phyloP scores from a whole-genome alignment of 1,140 invertebrate species.

The Drosophila subobscura region DNA sequence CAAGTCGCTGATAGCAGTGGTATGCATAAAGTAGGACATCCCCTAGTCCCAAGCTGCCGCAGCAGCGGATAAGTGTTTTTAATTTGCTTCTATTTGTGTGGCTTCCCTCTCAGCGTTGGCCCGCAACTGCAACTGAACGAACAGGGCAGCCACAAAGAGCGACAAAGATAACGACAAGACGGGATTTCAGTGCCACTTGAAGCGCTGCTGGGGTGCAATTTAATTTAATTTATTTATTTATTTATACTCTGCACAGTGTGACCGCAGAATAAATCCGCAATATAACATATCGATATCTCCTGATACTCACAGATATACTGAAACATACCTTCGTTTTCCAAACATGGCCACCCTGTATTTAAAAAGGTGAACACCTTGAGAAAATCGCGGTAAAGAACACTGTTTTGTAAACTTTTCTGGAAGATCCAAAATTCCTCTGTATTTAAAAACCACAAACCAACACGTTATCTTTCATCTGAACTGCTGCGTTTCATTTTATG shows the following conservation, averaged over 20 bases:
- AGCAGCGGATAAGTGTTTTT: constrained; percentile 30
- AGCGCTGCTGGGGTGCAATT: constrained; percentile 51
- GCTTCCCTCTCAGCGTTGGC: constrained; percentile 52
- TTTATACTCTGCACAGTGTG: constrained; percentile 35
- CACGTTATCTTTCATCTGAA: too few relatives aligned
- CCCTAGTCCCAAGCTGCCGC: constrained; percentile 39
- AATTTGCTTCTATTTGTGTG: constrained; percentile 58
- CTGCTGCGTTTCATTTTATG: too few relatives aligned
- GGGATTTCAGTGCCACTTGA: constrained; percentile 23
- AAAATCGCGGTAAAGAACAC: too few relatives aligned
- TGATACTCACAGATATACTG: too few relatives aligned
- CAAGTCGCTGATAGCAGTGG: constrained; percentile 85
- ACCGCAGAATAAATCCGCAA: constrained; percentile 1
- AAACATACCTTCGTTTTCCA: too few relatives aligned
- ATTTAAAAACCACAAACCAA: too few relatives aligned
- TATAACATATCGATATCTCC: too few relatives aligned
- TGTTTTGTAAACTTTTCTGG: not conserved
- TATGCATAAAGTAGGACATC: constrained; percentile 80
- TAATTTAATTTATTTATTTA: constrained; percentile 53
- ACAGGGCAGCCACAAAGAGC: constrained; percentile 15
- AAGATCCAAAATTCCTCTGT: not conserved
- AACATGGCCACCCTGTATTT: too few relatives aligned
- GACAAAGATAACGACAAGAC: constrained; percentile 17
- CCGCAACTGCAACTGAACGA: constrained; percentile 34
- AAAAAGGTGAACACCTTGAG: too few relatives aligned